phyloP scores from a whole-genome alignment of 1,140 invertebrate species.

The Drosophila repletoides region DNA sequence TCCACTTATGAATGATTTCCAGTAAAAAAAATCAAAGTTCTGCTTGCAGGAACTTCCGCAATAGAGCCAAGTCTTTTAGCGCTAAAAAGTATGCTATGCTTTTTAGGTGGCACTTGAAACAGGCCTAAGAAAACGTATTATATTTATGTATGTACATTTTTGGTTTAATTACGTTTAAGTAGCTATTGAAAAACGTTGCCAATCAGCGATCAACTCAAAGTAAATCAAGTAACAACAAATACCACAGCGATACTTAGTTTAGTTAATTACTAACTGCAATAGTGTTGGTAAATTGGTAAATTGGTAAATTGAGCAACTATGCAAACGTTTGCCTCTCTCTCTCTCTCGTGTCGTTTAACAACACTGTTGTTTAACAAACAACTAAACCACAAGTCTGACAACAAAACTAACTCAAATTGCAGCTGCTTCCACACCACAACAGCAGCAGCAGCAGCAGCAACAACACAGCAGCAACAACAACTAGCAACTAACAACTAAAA shows the following conservation, averaged over 20 bases:
- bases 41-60: no score
- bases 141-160: not conserved
- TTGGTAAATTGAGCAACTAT: no score
- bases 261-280: not conserved
- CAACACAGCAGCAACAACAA: not conserved
- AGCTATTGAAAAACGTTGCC: slow-evolving; percentile 10
- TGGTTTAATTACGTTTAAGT: slow-evolving; percentile 8
- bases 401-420: slow-evolving; percentile 34
- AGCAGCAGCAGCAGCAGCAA: not conserved
- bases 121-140: no score
- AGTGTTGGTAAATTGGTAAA: slow-evolving; percentile 19
- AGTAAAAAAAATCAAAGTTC: not conserved
- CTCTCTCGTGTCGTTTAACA: slow-evolving; percentile 17
- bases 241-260: not conserved
- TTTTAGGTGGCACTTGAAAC: no score
- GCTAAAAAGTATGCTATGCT: no score
- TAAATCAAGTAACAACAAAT: no score
- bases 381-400: slow-evolving; percentile 33
- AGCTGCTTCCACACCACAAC: slow-evolving; percentile 15
- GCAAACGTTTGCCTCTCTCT: slow-evolving; percentile 13
- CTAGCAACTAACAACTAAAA: slow-evolving; percentile 1
- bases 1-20: no score
- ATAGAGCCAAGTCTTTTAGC: no score
- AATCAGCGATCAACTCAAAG: no score
- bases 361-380: slow-evolving; percentile 31